Conservation (phyloP, 2,888 invertebrate species). For the Pseudococcus jackbeardsleyi region DNA sequence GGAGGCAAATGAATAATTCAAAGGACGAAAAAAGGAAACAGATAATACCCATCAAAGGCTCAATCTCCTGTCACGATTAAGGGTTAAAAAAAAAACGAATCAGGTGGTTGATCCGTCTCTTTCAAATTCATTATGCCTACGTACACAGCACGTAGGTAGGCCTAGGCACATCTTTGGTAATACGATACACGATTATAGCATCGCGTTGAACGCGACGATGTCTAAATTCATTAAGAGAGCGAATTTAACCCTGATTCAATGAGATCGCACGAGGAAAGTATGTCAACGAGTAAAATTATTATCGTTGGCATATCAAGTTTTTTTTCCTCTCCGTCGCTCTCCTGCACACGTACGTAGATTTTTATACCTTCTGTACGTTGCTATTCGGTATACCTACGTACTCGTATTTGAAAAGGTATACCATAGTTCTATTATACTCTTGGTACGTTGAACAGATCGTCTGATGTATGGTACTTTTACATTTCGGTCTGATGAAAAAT, state of each 20-base stretch:
- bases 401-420: constrained; percentile 24
- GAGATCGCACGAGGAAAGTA: constrained; percentile 43
- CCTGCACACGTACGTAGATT: neutral
- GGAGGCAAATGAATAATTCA: too few relatives aligned
- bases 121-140: neutral
- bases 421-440: constrained; percentile 7
- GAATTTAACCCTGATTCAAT: constrained; percentile 47
- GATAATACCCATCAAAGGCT: too few relatives aligned
- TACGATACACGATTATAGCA: constrained; percentile 22
- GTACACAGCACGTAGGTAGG: neutral
- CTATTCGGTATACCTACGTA: neutral
- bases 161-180: constrained; percentile 4
- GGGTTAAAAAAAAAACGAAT: neutral
- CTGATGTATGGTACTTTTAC: constrained; percentile 16
- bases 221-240: constrained; percentile 35
- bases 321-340: neutral
- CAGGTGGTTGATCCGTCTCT: neutral
- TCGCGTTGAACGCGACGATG: neutral
- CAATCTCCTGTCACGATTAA: neutral
- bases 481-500: constrained; percentile 40
- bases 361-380: neutral
- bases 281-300: constrained; percentile 55
- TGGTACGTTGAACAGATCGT: neutral
- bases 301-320: constrained; percentile 46
- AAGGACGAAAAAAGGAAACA: too few relatives aligned